phyloP scores from a whole-genome alignment of 2,113 vertebrate genomes.

The Python bivittatus region DNA sequence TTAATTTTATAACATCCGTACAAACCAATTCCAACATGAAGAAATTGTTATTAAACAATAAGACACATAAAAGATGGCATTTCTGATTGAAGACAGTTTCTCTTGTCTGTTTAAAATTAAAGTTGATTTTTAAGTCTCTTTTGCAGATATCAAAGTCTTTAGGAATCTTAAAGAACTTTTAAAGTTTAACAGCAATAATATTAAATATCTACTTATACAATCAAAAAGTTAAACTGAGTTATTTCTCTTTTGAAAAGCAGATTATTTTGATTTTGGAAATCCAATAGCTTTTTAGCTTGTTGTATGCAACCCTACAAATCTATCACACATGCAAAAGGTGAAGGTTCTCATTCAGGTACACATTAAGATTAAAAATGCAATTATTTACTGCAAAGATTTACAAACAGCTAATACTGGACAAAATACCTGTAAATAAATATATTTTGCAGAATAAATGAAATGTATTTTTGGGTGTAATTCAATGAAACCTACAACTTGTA shows the following conservation, averaged over 20 bases:
- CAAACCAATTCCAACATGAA: conserved; percentile 27
- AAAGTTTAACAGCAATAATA: conserved; percentile 18
- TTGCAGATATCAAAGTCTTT: conserved; percentile 12
- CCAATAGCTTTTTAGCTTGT: not conserved
- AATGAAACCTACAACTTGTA: not conserved
- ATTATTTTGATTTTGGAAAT: not conserved
- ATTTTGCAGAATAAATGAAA: not conserved
- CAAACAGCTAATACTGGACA: not conserved
- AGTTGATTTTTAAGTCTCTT: conserved; percentile 22
- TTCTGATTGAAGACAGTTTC: conserved; percentile 20
- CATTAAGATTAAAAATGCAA: not conserved
- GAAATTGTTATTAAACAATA: conserved; percentile 38
- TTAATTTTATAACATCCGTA: conserved; percentile 36
- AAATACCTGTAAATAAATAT: not conserved
- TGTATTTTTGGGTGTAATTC: not conserved
- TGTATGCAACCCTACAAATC: conserved; percentile 4
- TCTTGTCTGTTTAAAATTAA: conserved; percentile 37
- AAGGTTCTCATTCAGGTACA: not conserved
- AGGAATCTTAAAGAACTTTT: conserved; percentile 5
- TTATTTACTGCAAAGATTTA: not conserved
- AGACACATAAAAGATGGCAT: conserved; percentile 23
- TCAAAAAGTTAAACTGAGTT: conserved; percentile 7
- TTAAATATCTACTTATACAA: conserved; percentile 6
- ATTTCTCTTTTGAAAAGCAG: conserved; percentile 22
- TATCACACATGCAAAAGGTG: conserved; percentile 8